Evolutionary conservation across 2,888 invertebrate species (phyloP).

Genomic region (Molorchus minor): DNA sequence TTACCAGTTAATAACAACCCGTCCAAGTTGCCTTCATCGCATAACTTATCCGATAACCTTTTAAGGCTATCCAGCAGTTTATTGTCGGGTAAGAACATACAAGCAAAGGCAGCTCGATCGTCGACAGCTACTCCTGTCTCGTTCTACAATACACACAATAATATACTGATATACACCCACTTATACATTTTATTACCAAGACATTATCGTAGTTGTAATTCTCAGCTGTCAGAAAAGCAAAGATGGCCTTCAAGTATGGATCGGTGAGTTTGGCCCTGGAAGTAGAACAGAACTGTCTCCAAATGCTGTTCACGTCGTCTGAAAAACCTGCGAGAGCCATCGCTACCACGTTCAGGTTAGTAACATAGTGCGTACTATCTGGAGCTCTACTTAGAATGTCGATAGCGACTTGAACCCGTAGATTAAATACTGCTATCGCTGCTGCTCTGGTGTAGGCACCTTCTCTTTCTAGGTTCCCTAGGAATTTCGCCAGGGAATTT

Average conservation of each 20-base stretch:
- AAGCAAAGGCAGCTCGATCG: constrained; percentile 91
- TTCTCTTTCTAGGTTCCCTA: constrained; percentile 77
- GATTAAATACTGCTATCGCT: constrained; percentile 89
- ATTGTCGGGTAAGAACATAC: constrained; percentile 83
- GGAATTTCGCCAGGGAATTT: constrained; percentile 65
- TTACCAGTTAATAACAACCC: constrained; percentile 84
- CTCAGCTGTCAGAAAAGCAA: constrained; percentile 88
- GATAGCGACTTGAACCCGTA: constrained; percentile 84
- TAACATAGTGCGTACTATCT: constrained; percentile 46
- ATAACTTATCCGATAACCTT: constrained; percentile 73
- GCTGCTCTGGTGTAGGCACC: constrained; percentile 84
- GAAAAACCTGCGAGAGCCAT: constrained; percentile 88
- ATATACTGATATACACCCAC: too few relatives aligned
- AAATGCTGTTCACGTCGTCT: constrained; percentile 82
- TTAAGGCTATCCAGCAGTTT: constrained; percentile 83
- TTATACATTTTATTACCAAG: constrained; percentile 72
- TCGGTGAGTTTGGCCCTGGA: constrained; percentile 84
- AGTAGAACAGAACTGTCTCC: constrained; percentile 77
- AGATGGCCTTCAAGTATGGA: constrained; percentile 90
- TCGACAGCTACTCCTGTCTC: constrained; percentile 86
- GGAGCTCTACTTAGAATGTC: constrained; percentile 84
- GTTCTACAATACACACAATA: constrained; percentile 66
- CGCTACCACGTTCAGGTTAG: constrained; percentile 72
- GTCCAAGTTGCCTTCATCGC: constrained; percentile 81
- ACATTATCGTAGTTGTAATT: constrained; percentile 79